Evolutionary conservation across 1,140 invertebrate species (phyloP), one percentile per base, ranked within the genome.

Genomic region (Nymphalis io): DNA sequence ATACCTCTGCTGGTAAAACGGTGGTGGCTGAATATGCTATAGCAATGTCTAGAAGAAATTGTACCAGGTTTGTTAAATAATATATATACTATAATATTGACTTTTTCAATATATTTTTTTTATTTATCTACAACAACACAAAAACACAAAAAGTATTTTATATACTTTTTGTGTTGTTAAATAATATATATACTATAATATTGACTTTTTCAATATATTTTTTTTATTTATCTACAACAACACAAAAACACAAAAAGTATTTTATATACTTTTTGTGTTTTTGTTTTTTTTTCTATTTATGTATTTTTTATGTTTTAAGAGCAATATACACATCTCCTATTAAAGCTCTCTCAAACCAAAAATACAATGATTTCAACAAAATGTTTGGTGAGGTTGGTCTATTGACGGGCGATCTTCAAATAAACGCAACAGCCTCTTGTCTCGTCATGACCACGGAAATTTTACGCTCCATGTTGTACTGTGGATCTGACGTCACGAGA

Each of bases 401-500:
- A 0, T 94, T 99, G 11, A 99, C 98, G 0, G 98, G 98, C 0
- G 98, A 99, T 92, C 94, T 99, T 60, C 98, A 99, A 92, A 96
- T 99, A 33, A 98, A 99, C 84, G 95, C 95, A 55, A 97, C 96
- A 15, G 98, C 98, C 1, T 95, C 96, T 3, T 99, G 98, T 90
- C 94, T 99, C 0, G 99, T 99, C 48, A 99, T 99, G 98, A 99
- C 99, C 0, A 99, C 99, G 1, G 99, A 99, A 94, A 99, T 99
- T 82, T 91, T 99, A 15, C 94, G 98, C 70, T 98, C 97, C 0
- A 99, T 99, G 98, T 88, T 99, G 1, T 99, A 99, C 84, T 97
- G 97, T 83, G 98, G 97, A 20, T 98, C 97, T 64, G 98, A 99
- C 83, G 95, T 98, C 61, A 96, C 99, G 3, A 93, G 98, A 63